Evolutionary conservation across 2,888 invertebrate species (phyloP).

Genomic region (Cryptocheilus praepositus): DNA sequence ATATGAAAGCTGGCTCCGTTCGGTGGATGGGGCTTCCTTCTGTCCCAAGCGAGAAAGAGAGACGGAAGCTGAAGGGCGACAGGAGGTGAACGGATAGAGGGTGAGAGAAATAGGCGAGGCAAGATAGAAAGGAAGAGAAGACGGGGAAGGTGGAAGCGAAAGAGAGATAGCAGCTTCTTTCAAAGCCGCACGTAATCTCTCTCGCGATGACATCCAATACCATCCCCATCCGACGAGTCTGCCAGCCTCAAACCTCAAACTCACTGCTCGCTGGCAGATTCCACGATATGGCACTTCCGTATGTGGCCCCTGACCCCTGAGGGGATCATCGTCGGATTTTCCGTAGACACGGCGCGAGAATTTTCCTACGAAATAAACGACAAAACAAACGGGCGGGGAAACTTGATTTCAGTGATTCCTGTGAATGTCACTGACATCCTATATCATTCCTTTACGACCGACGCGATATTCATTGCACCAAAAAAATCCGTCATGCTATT

Average conservation of each 20-base stretch:
- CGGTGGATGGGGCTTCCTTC: constrained; percentile 25
- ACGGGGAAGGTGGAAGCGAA: constrained; percentile 32
- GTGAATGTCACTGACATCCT: too few relatives aligned
- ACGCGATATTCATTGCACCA: too few relatives aligned
- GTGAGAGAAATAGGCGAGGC: constrained; percentile 13
- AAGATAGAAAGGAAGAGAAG: background rate
- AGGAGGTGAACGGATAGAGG: constrained; percentile 2
- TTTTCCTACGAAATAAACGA: constrained; percentile 22
- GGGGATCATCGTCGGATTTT: constrained; percentile 47
- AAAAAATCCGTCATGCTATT: too few relatives aligned
- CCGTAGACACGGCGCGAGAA: constrained; percentile 22
- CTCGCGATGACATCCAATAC: constrained; percentile 69
- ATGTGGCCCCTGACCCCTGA: constrained; percentile 44
- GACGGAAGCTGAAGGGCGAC: constrained; percentile 6
- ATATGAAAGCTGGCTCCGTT: constrained; percentile 54
- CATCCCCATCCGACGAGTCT: constrained; percentile 57
- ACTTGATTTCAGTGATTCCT: too few relatives aligned
- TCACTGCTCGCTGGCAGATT: constrained; percentile 51
- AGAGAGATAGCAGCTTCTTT: constrained; percentile 54
- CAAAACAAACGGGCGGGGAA: constrained; percentile 9
- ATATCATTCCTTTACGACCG: too few relatives aligned
- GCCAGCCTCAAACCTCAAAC: constrained; percentile 56
- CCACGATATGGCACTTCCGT: constrained; percentile 59
- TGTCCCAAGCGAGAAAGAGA: constrained; percentile 5
- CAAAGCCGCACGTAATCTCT: constrained; percentile 68